phyloP scores from a whole-genome alignment of 2,113 vertebrate genomes.

The Grammomys dolichurus region DNA sequence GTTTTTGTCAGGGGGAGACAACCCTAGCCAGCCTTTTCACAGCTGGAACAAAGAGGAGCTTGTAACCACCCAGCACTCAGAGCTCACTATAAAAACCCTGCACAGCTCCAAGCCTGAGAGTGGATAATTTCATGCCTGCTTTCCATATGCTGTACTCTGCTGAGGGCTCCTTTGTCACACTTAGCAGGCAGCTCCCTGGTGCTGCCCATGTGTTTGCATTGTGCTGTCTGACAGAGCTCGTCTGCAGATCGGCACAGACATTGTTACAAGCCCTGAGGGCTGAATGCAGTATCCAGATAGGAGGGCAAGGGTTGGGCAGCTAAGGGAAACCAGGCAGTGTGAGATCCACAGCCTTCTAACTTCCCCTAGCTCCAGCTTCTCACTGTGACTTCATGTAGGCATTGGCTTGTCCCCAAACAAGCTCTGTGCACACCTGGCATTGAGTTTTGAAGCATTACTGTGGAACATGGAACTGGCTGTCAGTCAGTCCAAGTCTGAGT shows the following conservation, averaged over 20 bases:
- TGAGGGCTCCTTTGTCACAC: conserved; percentile 58
- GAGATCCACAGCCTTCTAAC: background rate
- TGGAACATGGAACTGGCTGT: background rate
- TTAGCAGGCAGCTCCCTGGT: conserved; percentile 57
- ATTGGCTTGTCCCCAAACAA: conserved; percentile 31
- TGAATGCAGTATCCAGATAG: conserved; percentile 30
- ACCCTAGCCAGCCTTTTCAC: conserved; percentile 17
- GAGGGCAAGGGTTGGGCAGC: background rate
- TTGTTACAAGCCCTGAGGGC: background rate
- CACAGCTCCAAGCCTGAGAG: conserved; percentile 18
- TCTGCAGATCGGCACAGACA: background rate
- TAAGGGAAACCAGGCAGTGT: background rate
- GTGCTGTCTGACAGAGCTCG: conserved; percentile 53
- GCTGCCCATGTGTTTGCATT: conserved; percentile 38
- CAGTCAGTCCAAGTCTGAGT: conserved; percentile 7
- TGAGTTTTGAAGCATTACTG: conserved; percentile 51
- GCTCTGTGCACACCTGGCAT: background rate
- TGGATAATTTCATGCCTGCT: conserved; percentile 27
- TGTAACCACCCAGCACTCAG: conserved; percentile 17
- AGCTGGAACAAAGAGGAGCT: conserved; percentile 26
- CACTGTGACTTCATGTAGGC: background rate
- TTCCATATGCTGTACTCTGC: conserved; percentile 38
- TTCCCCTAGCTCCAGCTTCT: background rate
- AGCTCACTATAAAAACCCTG: conserved; percentile 12
- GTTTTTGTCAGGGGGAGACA: conserved; percentile 64